Evolutionary conservation across 2,888 invertebrate genomes (phyloP), one percentile per base, ranked within the genome.

Genomic region (Deilephila elpenor): DNA sequence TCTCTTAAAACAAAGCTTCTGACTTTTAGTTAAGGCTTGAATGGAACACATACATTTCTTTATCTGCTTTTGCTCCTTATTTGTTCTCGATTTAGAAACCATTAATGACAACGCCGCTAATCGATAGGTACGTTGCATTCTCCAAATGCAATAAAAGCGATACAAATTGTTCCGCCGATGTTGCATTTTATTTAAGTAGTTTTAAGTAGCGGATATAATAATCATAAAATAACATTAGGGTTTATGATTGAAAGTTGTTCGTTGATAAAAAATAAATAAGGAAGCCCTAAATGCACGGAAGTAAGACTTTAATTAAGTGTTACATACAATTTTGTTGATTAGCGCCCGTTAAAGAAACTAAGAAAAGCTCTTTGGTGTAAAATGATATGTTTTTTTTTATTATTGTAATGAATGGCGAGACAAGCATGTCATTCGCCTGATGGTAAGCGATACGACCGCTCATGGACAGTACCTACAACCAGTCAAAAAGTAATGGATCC

Each of bases 161-260:
- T 20, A 51, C 25, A 25, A 51, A 67, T 51, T 67, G 67, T 44
- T 3, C 17, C 25, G 25, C 44, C 17, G 67, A 25, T 37, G 29
- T 59, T 25, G 44, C 11, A 7, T 67, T 20, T 34, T 11, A 11
- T 14, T 44, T 56, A 56, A 67, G 44, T 67, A 44, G 20, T 51
- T 34, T 62, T 67, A 67, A 67, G 51, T 67, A 67, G 44, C 67
- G 44, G 67, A 51, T 44, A 67, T 51, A 67, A 67, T 67, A 67
- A 67, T 25, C 67, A 67, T 67, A 44, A 51, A 51, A 51, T 14
- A 56, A 56, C 19, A 56, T 51, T 67, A 67, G 44, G 25, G 51
- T 67, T 67, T 51, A 67, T 51, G 51, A 11, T 51, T 14, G 34
- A 25, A 51, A 56, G 56, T 56, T 56, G 5, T 44, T 62, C 4